A percentile compares a stretch with the other conserved stretches of the same genome.
phyloP scores from a whole-genome alignment of 2,888 invertebrate genomes.

The Pyrochroa serraticornis region DNA sequence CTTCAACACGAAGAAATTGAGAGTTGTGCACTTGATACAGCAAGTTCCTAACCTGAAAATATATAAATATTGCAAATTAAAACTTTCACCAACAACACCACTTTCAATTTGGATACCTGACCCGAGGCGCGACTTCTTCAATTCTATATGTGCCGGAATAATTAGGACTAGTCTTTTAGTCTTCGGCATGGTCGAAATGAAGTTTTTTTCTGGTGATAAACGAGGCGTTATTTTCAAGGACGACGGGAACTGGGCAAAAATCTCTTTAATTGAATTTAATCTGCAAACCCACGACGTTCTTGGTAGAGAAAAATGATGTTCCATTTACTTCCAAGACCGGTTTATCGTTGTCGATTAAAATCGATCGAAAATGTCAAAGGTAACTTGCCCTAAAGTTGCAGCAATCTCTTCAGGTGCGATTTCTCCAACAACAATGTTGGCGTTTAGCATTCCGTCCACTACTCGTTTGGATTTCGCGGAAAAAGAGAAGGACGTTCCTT shows the following conservation, averaged over 20 bases:
- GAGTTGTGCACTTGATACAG: too few species aligned
- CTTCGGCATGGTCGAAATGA: too few species aligned
- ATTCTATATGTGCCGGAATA: too few species aligned
- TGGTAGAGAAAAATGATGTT: neutral
- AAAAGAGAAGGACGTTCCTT: conserved; percentile 28
- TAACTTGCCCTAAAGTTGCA: neutral
- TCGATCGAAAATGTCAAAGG: neutral
- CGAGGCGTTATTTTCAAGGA: conserved; percentile 7
- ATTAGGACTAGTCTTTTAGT: too few species aligned
- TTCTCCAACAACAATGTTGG: conserved; percentile 5
- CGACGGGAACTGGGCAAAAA: conserved; percentile 3
- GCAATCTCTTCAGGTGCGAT: neutral
- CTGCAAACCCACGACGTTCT: neutral
- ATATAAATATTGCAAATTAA: too few species aligned
- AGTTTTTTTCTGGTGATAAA: too few species aligned
- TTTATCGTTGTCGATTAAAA: neutral
- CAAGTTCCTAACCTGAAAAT: too few species aligned
- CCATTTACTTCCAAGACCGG: neutral
- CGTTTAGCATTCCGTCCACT: conserved; percentile 20
- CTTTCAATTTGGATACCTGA: too few species aligned
- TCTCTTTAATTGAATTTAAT: conserved; percentile 9
- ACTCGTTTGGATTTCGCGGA: conserved; percentile 21
- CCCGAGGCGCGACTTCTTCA: too few species aligned
- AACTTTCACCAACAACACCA: too few species aligned
- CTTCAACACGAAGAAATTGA: too few species aligned